Evolutionary conservation across 2,888 invertebrate genomes (phyloP).

Genomic region (Sinohyriopsis cumingii): DNA sequence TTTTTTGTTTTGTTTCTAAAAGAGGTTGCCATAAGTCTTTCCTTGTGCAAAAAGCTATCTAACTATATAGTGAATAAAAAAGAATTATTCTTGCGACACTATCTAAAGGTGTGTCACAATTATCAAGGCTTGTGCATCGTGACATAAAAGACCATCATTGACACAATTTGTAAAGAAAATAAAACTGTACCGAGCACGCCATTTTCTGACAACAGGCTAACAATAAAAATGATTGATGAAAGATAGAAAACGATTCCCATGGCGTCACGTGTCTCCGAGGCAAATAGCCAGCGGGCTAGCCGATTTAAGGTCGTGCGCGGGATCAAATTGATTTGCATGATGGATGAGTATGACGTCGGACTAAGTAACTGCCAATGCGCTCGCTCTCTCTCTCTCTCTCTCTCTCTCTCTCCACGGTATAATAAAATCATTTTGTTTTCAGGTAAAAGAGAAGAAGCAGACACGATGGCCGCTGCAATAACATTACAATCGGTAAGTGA

Average conservation of each 20-base stretch:
- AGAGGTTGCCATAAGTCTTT: too few relatives aligned
- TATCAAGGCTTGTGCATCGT: too few relatives aligned
- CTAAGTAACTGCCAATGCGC: background rate
- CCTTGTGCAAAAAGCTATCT: too few relatives aligned
- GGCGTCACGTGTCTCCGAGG: background rate
- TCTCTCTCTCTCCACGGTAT: conserved; percentile 4
- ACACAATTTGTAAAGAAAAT: too few relatives aligned
- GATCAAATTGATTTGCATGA: background rate
- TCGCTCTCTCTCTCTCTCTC: conserved; percentile 15
- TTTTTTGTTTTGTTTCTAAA: too few relatives aligned
- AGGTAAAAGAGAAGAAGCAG: background rate
- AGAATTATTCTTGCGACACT: too few relatives aligned
- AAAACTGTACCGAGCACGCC: too few relatives aligned
- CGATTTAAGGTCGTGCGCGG: background rate
- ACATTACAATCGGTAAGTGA: background rate
- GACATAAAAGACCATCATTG: too few relatives aligned
- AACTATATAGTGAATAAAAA: too few relatives aligned
- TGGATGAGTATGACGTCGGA: too few relatives aligned
- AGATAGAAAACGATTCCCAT: background rate
- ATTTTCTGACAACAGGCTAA: too few relatives aligned
- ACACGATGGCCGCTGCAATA: conserved; percentile 1
- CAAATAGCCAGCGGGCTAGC: conserved; percentile 1
- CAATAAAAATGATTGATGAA: background rate
- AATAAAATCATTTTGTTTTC: conserved; percentile 2
- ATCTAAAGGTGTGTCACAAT: too few relatives aligned